Conservation (phyloP, 1,140 invertebrate genomes). For the Bombus confusus region DNA sequence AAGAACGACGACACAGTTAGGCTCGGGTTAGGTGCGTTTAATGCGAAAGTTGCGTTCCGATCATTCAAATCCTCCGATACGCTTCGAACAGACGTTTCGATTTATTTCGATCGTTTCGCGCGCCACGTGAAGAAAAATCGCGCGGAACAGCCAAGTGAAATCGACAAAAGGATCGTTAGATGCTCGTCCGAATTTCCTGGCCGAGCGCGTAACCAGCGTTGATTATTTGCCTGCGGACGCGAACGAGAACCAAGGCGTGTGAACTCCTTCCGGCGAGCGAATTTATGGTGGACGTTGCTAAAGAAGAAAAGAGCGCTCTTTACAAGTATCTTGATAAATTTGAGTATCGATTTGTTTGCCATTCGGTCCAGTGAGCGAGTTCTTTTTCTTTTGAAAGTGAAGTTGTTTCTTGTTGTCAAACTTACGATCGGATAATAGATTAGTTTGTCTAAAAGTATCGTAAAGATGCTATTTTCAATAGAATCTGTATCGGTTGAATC, state of each 20-base stretch:
- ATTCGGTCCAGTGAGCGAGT: no score
- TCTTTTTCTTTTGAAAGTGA: not conserved
- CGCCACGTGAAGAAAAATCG: not conserved
- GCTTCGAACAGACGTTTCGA: not conserved
- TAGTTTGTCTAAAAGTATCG: no score
- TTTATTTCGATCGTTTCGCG: not conserved
- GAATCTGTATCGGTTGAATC: no score
- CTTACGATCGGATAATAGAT: no score
- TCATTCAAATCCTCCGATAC: not conserved
- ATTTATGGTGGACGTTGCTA: not conserved
- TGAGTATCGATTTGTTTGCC: not conserved
- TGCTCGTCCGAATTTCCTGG: not conserved
- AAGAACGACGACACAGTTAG: no score
- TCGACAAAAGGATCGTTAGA: not conserved
- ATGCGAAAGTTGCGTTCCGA: not conserved
- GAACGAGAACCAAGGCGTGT: not conserved
- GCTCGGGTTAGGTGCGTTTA: not conserved
- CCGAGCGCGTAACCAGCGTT: conserved; percentile 40
- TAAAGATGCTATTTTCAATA: no score
- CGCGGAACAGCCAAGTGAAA: no score
- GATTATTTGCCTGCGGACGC: conserved; percentile 45
- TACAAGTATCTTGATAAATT: not conserved
- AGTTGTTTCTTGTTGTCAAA: not conserved
- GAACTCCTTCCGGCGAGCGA: no score
- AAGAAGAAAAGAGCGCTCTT: not conserved